Evolutionary conservation across 1,140 invertebrate species (phyloP), one percentile per base, ranked within the genome.

Genomic region (Drosophila repletoides): DNA sequence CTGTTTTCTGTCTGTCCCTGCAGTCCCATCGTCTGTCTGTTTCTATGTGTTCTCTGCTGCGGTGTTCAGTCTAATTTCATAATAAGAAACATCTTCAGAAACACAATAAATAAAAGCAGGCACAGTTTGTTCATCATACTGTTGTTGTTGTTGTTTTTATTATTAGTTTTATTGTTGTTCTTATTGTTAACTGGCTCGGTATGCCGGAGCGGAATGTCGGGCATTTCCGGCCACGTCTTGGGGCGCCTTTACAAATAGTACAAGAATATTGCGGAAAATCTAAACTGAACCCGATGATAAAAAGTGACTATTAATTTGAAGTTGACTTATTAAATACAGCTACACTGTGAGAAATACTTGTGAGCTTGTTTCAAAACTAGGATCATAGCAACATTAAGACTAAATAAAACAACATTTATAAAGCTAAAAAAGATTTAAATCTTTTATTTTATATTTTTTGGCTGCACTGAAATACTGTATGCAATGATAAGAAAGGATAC

Each of bases 21-120:
- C n/a, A n/a, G n/a, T 10, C 10, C 51, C 28, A 5, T n/a, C 29
- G 36, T 46, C 52, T 33, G 38, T 40, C 26, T 21, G 15, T 43
- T 43, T 29, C 17, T 26, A 15, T 55, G 14, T 55, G 28, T 24
- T 6, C 24, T 14, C 22, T 15, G 38, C 33, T 38, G 45, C 19
- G 29, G 29, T 53, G 56, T 79, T 76, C 80, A 86, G 67, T 87
- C 81, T 87, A 86, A 86, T 87, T 86, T 86, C 81, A 87, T 87
- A 86, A 86, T 86, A 87, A 86, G 81, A 76, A 80, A 87, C 81
- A 86, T 71, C 79, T 83, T 79, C 61, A 68, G 56, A 72, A 52
- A 66, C 53, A 72, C 41, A 69, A 73, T 63, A 76, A 76, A 73
- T 68, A 67, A 83, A 71, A 67, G 53, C 70, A 63, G 55, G 29